A percentile compares a stretch with the other conserved stretches of the same genome.
Evolutionary conservation across 1,140 invertebrate species (phyloP).

Genomic region (Neodiprion lecontei): DNA sequence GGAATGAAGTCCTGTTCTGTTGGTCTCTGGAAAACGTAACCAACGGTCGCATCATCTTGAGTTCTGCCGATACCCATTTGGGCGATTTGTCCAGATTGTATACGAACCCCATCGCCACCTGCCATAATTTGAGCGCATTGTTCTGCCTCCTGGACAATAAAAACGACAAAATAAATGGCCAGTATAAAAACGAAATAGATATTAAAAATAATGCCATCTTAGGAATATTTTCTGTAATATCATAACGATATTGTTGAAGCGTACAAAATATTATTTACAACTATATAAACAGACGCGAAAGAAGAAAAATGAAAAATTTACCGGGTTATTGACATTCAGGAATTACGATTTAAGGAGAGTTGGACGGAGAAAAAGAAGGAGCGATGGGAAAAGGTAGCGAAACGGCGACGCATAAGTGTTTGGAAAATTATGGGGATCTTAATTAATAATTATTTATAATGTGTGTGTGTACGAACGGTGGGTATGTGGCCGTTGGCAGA

Average conservation of each 20-base stretch:
- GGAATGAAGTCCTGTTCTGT: constrained; percentile 76
- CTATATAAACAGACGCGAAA: too few species aligned
- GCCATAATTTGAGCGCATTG: constrained; percentile 60
- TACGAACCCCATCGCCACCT: constrained; percentile 55
- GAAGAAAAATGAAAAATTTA: neutral
- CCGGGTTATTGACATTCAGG: neutral
- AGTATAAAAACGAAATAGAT: constrained; percentile 10
- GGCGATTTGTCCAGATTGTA: constrained; percentile 57
- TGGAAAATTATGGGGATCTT: neutral
- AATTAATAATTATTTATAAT: neutral
- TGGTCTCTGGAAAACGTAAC: constrained; percentile 86
- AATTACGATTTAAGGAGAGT: neutral
- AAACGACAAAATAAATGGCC: constrained; percentile 11
- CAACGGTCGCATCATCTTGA: constrained; percentile 86
- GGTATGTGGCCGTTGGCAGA: constrained; percentile 59
- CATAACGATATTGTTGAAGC: too few species aligned
- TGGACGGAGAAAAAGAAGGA: neutral
- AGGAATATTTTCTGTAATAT: neutral
- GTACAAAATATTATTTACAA: too few species aligned
- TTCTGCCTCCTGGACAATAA: constrained; percentile 49
- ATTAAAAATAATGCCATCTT: neutral
- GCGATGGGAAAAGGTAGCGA: neutral
- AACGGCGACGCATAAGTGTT: too few species aligned
- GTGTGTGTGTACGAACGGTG: constrained; percentile 39
- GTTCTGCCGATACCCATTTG: constrained; percentile 62